A percentile compares a stretch with the other conserved stretches of the same genome.
phyloP scores from a whole-genome alignment of 2,113 vertebrate species.

The Pleuronectes platessa region DNA sequence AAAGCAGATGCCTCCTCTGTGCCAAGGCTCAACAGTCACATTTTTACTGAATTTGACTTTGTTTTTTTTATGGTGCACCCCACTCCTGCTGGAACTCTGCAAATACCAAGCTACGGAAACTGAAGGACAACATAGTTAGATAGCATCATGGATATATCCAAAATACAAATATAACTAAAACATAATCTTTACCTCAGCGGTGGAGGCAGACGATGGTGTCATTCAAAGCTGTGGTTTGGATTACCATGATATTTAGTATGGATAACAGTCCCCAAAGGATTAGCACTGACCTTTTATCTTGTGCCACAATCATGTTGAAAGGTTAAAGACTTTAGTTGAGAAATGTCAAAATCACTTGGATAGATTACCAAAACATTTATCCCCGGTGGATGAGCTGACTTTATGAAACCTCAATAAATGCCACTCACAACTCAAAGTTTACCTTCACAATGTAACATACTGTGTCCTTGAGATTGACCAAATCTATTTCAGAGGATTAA shows the following conservation, averaged over 20 bases:
- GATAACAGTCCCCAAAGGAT: neutral
- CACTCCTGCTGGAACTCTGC: neutral
- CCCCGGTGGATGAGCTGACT: neutral
- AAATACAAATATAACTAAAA: neutral
- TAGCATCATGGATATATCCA: neutral
- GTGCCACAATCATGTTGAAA: slow-evolving; percentile 2
- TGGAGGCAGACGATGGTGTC: neutral
- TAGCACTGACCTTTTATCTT: slow-evolving; percentile 2
- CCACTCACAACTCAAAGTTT: neutral
- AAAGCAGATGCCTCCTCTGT: slow-evolving; percentile 21
- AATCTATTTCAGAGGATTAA: neutral
- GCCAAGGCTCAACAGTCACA: slow-evolving; percentile 5
- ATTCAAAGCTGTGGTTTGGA: slow-evolving; percentile 1
- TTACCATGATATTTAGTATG: neutral
- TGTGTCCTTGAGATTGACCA: neutral
- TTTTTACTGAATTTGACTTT: slow-evolving; percentile 15
- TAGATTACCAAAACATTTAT: slow-evolving; percentile 12
- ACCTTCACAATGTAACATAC: neutral
- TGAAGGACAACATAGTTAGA: neutral
- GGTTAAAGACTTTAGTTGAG: slow-evolving; percentile 2
- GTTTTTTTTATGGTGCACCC: neutral
- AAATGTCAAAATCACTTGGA: slow-evolving; percentile 17
- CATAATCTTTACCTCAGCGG: neutral
- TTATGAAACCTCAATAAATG: neutral
- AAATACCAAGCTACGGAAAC: neutral